Evolutionary conservation across 2,113 vertebrate species (phyloP).

Genomic region (Setophaga coronata): DNA sequence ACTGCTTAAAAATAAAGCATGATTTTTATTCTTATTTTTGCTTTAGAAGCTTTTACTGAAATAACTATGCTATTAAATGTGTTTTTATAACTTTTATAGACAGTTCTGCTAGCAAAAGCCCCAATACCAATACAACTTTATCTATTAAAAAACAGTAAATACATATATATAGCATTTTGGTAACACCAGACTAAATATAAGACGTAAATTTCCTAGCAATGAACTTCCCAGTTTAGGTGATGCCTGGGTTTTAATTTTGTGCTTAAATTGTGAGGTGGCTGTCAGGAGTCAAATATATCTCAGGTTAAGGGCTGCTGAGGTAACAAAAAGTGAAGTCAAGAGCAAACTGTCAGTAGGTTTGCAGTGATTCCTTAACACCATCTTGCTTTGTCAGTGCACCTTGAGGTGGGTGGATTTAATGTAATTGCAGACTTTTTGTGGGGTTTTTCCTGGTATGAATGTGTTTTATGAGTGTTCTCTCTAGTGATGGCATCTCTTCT

Average conservation of each 20-base stretch:
- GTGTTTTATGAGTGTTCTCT: neutral
- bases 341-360: neutral
- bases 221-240: neutral
- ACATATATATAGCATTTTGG: neutral
- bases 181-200: neutral
- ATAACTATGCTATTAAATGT: neutral
- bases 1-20: neutral
- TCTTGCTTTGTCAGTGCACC: neutral
- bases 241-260: neutral
- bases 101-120: neutral
- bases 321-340: neutral
- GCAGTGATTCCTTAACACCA: neutral
- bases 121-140: neutral
- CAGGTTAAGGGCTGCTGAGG: neutral
- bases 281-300: neutral
- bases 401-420: neutral
- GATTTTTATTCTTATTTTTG: neutral
- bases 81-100: neutral
- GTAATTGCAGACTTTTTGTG: neutral
- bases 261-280: neutral
- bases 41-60: neutral
- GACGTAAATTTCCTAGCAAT: neutral
- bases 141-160: neutral
- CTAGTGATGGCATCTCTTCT: neutral
- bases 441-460: neutral